Conservation (phyloP, 2,113 vertebrate species). For the Jacana jacana region DNA sequence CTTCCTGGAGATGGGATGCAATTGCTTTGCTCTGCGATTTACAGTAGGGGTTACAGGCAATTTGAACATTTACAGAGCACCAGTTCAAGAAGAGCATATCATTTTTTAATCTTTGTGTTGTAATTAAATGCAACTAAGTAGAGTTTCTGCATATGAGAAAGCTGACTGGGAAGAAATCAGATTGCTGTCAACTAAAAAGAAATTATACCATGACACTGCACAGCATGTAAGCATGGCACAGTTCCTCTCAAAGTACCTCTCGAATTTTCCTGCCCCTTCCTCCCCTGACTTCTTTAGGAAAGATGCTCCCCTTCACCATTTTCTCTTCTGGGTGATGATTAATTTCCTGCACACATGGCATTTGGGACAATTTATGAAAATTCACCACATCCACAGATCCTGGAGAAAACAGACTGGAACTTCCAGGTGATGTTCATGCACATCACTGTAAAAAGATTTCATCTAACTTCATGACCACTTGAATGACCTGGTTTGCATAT, state of each 20-base stretch:
- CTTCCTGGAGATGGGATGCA: constrained; percentile 42
- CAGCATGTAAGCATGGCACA: background rate
- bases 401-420: background rate
- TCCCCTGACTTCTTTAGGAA: background rate
- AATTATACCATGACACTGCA: background rate
- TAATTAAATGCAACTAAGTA: constrained; percentile 18
- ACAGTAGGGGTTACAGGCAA: constrained; percentile 18
- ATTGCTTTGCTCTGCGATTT: constrained; percentile 17
- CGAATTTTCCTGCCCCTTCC: background rate
- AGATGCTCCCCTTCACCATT: background rate
- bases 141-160: constrained; percentile 6
- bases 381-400: background rate
- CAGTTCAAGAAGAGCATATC: constrained; percentile 12
- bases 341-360: background rate
- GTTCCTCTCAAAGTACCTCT: background rate
- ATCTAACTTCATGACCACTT: background rate
- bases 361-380: background rate
- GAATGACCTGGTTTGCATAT: background rate
- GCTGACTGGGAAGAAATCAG: background rate
- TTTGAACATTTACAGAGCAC: constrained; percentile 47
- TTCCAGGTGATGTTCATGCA: background rate
- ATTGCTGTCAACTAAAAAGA: background rate
- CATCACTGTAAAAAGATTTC: background rate
- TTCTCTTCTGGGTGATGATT: background rate
- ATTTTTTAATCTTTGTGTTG: constrained; percentile 29